These are phyloP conservation scores for Caenorhabditis plicata DNA, from an alignment of 2,888 invertebrate species.

Conservation along the genomic window DNA sequence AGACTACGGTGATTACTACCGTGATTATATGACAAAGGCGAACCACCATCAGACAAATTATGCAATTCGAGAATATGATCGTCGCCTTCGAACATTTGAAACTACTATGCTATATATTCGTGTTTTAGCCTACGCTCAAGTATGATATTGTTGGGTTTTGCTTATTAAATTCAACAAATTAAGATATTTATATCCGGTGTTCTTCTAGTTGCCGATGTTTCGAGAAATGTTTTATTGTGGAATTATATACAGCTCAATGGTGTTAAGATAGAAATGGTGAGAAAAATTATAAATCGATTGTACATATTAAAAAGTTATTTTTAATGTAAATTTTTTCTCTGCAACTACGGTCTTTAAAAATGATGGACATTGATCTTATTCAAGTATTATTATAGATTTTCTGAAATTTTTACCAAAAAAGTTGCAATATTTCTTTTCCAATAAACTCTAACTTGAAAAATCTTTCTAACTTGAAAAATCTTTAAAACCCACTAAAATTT, in stretches of 20 bases:
- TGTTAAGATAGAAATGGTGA: constrained; percentile 41
- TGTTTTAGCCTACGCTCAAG: constrained; percentile 32
- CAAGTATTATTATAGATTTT: too few species aligned
- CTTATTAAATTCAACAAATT: constrained; percentile 2
- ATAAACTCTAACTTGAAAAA: too few species aligned
- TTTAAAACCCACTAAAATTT: too few species aligned
- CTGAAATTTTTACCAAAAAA: too few species aligned
- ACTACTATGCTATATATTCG: constrained; percentile 27
- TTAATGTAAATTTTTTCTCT: too few species aligned
- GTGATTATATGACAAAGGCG: constrained; percentile 29
- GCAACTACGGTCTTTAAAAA: too few species aligned
- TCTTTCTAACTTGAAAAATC: too few species aligned
- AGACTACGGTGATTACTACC: constrained; percentile 30
- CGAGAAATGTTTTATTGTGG: constrained; percentile 41
- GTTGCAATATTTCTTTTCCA: too few species aligned
- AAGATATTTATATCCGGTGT: constrained; percentile 44
- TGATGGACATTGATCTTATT: too few species aligned
- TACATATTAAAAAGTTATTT: too few species aligned
- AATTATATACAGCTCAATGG: constrained; percentile 36
- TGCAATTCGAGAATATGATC: constrained; percentile 30
- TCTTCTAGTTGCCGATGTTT: constrained; percentile 42
- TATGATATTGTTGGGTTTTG: constrained; percentile 2
- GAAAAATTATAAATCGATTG: too few species aligned
- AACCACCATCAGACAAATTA: constrained; percentile 24
- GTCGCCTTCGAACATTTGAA: constrained; percentile 16